phyloP scores from a whole-genome alignment of 2,888 invertebrate species.

The Rhagophthalmus giganteus region DNA sequence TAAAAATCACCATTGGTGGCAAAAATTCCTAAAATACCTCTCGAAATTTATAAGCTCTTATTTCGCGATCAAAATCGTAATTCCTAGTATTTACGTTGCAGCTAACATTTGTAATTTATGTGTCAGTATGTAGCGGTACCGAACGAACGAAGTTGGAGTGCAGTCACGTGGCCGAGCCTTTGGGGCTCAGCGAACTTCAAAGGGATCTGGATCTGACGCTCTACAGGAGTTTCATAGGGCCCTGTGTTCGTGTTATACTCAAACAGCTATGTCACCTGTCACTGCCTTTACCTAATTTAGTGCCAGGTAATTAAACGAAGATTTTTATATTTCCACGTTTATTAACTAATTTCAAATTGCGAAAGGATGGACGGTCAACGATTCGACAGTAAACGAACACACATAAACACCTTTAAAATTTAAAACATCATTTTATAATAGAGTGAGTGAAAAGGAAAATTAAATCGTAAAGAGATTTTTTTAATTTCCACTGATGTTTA shows the following conservation, averaged over 20 bases:
- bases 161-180: slow-evolving; percentile 27
- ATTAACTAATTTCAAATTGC: background rate
- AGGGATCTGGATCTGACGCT: slow-evolving; percentile 44
- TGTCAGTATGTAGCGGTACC: slow-evolving; percentile 24
- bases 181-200: slow-evolving; percentile 37
- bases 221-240: slow-evolving; percentile 23
- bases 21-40: slow-evolving; percentile 8
- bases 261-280: slow-evolving; percentile 31
- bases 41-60: slow-evolving; percentile 12
- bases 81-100: slow-evolving; percentile 19
- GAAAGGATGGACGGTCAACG: background rate
- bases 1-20: slow-evolving; percentile 3
- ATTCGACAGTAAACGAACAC: background rate
- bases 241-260: slow-evolving; percentile 18
- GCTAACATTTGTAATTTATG: slow-evolving; percentile 24
- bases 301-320: slow-evolving; percentile 26
- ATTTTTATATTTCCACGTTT: slow-evolving; percentile 11
- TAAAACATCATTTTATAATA: no score
- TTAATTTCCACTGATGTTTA: no score
- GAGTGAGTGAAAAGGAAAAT: no score
- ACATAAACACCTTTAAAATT: background rate
- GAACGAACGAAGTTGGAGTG: slow-evolving; percentile 20
- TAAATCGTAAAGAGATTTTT: no score
- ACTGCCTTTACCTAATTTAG: slow-evolving; percentile 30
- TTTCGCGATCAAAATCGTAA: slow-evolving; percentile 15